These are phyloP conservation scores for Percopsis omiscomaycus DNA, from an alignment of 2,797 vertebrate genomes.

Conservation along the genomic window DNA sequence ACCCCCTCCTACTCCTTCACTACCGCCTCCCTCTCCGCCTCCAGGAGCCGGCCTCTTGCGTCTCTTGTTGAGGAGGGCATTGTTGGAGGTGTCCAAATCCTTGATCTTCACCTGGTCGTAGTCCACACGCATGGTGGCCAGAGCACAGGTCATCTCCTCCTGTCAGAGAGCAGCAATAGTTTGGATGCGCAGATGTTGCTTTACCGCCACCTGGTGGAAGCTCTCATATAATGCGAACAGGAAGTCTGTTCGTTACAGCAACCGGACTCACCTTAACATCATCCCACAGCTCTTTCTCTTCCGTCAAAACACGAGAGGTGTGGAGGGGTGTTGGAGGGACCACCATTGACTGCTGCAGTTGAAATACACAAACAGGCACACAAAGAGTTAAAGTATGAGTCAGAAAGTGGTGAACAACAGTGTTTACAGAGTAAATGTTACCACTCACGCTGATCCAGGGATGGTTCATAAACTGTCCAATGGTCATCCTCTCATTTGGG, in stretches of 20 bases:
- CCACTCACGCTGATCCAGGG: slow-evolving; percentile 93
- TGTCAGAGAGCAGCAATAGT: slow-evolving; percentile 45
- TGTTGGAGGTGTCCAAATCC: slow-evolving; percentile 94
- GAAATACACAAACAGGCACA: slow-evolving; percentile 29
- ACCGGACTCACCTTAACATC: slow-evolving; percentile 89
- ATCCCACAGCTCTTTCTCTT: slow-evolving; percentile 95
- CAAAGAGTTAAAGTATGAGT: neutral
- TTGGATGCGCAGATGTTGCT: slow-evolving; percentile 4
- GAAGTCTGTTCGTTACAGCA: neutral
- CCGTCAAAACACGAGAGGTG: slow-evolving; percentile 90
- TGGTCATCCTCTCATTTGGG: slow-evolving; percentile 92
- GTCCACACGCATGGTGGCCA: slow-evolving; percentile 98
- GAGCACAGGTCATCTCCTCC: slow-evolving; percentile 97
- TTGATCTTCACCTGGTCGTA: slow-evolving; percentile 98
- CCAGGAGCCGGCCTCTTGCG: slow-evolving; percentile 85
- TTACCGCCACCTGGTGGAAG: slow-evolving; percentile 51
- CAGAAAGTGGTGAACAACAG: neutral
- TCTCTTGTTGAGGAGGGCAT: slow-evolving; percentile 92
- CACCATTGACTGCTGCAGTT: slow-evolving; percentile 86
- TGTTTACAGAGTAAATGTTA: neutral
- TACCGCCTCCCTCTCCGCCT: slow-evolving; percentile 34
- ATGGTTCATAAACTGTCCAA: slow-evolving; percentile 92
- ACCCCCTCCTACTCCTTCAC: neutral
- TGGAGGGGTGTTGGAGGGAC: slow-evolving; percentile 93
- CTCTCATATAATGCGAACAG: neutral